Evolutionary conservation across 2,888 invertebrate species (phyloP).

Genomic region (Ganaspis brasiliensis): DNA sequence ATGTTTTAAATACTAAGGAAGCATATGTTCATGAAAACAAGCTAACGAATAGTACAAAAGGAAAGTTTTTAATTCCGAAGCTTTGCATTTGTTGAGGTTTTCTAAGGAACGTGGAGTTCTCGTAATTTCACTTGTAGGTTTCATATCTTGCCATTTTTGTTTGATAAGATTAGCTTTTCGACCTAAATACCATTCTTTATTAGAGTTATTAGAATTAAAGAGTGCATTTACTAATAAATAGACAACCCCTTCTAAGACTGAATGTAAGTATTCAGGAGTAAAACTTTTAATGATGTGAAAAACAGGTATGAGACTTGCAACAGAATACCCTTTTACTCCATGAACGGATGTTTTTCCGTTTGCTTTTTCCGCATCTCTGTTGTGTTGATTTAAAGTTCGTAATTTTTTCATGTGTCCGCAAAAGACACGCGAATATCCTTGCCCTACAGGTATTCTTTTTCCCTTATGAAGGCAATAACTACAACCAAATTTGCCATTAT

Average conservation of each 20-base stretch:
- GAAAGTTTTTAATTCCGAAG: too few species aligned
- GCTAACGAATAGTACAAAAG: too few species aligned
- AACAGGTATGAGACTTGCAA: not conserved
- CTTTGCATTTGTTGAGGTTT: too few species aligned
- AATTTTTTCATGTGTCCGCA: constrained; percentile 7
- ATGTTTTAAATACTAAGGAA: not conserved
- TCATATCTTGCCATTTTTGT: too few species aligned
- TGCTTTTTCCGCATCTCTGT: not conserved
- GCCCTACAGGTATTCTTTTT: constrained; percentile 17
- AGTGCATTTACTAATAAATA: not conserved
- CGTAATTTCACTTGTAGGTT: too few species aligned
- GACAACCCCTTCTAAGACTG: constrained; percentile 2
- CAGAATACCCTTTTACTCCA: constrained; percentile 35
- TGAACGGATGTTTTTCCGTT: not conserved
- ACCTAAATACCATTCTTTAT: not conserved
- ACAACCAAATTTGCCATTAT: too few species aligned
- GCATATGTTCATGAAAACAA: too few species aligned
- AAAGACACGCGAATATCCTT: constrained; percentile 44
- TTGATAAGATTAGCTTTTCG: not conserved
- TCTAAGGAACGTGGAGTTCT: too few species aligned
- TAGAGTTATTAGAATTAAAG: not conserved
- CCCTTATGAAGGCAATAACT: too few species aligned
- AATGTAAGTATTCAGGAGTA: constrained; percentile 46
- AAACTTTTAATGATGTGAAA: constrained; percentile 16
- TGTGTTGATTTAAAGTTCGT: constrained; percentile 11